phyloP scores from a whole-genome alignment of 2,797 vertebrate species.

The Mycteria americana region DNA sequence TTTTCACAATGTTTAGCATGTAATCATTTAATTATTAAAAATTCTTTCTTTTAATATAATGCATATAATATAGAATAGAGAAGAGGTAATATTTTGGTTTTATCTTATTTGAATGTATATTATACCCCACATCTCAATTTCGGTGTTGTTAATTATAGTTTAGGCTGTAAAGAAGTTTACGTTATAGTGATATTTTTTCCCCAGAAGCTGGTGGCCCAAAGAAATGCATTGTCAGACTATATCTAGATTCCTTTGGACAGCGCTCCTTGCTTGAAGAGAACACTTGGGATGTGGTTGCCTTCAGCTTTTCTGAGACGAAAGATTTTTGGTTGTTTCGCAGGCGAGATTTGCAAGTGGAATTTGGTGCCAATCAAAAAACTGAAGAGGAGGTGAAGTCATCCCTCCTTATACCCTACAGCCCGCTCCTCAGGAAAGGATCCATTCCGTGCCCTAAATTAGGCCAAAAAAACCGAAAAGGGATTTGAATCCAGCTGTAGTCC shows the following conservation, averaged over 20 bases:
- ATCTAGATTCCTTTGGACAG: neutral
- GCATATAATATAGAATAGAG: neutral
- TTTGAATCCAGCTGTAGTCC: neutral
- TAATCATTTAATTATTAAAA: neutral
- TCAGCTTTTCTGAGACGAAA: neutral
- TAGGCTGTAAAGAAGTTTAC: neutral
- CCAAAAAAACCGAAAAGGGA: neutral
- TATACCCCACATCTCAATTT: neutral
- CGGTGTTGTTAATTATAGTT: neutral
- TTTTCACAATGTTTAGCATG: neutral
- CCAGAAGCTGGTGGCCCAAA: neutral
- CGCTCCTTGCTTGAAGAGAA: neutral
- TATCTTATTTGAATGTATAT: neutral
- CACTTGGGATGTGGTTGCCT: neutral
- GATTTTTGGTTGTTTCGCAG: neutral
- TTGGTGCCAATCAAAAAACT: neutral
- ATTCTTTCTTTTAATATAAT: neutral
- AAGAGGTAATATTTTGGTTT: neutral
- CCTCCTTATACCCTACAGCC: neutral
- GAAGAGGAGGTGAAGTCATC: constrained; percentile 4
- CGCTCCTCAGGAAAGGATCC: neutral
- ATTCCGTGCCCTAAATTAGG: neutral
- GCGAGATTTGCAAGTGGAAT: neutral
- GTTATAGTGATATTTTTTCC: neutral
- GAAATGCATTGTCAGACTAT: neutral